Conservation (phyloP, 2,888 invertebrate genomes). For the Nomada fucata region DNA sequence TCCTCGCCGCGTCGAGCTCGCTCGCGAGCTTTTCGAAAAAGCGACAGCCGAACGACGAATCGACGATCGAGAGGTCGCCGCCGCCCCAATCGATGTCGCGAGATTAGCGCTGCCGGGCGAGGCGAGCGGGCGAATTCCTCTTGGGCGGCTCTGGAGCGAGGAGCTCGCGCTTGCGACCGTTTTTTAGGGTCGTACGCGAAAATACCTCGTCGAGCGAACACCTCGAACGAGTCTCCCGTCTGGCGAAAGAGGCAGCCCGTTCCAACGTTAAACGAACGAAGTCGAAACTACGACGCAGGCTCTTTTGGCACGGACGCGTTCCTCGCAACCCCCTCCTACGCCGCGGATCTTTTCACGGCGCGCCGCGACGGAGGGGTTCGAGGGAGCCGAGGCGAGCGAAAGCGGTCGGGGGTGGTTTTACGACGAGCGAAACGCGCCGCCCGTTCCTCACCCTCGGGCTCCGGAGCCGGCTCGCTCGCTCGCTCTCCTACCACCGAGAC, state of each 20-base stretch:
- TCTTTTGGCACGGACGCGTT: conserved; percentile 5
- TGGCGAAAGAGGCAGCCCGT: not conserved
- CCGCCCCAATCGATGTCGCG: not conserved
- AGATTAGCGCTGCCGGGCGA: too few relatives aligned
- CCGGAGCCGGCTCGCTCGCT: conserved; percentile 21
- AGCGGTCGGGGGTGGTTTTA: conserved; percentile 77
- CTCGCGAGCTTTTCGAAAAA: not conserved
- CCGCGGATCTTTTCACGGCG: conserved; percentile 51
- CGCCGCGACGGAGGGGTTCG: conserved; percentile 10
- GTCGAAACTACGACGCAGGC: conserved; percentile 37
- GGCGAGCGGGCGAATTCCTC: too few relatives aligned
- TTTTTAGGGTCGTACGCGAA: not conserved
- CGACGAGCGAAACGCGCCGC: conserved; percentile 79
- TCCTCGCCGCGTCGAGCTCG: conserved; percentile 5
- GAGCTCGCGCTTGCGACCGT: not conserved
- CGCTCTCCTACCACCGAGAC: conserved; percentile 73
- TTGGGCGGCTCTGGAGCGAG: not conserved
- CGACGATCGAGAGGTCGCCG: too few relatives aligned
- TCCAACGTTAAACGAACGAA: conserved; percentile 44
- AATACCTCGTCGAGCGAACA: not conserved
- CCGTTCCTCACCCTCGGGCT: conserved; percentile 60
- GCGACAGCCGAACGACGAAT: not conserved
- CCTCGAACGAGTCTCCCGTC: not conserved
- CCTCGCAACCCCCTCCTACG: conserved; percentile 1
- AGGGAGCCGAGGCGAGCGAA: conserved; percentile 49